Conservation (phyloP, 2,113 vertebrate genomes). For the Phyllostomus discolor region DNA sequence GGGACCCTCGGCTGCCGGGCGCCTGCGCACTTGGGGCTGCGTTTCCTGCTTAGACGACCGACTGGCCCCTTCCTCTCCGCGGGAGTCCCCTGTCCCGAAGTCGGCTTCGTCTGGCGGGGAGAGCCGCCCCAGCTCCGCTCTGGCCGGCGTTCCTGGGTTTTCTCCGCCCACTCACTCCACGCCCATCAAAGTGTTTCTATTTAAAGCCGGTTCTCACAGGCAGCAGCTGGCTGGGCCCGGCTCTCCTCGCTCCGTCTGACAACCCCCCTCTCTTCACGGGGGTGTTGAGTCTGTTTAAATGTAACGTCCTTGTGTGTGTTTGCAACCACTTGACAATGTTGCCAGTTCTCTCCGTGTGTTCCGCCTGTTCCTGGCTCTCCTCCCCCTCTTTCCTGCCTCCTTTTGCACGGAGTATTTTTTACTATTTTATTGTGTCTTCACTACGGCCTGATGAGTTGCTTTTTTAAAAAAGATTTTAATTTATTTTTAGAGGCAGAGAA, state of each 20-base stretch:
- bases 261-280: not conserved
- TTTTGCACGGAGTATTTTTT: not conserved
- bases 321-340: not conserved
- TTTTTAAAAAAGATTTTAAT: not conserved
- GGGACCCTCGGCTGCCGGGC: not conserved
- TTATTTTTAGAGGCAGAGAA: too few species aligned
- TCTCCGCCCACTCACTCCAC: not conserved
- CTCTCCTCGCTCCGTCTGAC: not conserved
- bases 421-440: not conserved
- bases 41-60: not conserved
- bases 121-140: too few species aligned
- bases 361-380: accelerated
- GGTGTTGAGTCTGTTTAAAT: not conserved
- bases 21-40: not conserved
- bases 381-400: not conserved
- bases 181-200: not conserved
- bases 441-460: not conserved
- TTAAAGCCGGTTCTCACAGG: not conserved
- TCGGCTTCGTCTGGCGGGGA: accelerated
- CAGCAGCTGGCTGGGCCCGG: not conserved
- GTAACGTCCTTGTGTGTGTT: not conserved
- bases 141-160: accelerated
- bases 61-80: accelerated
- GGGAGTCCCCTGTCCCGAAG: not conserved
- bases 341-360: not conserved